A percentile compares a stretch with the other conserved stretches of the same genome.
Evolutionary conservation across 2,888 invertebrate species (phyloP).

Genomic region (Escarpia spicata): DNA sequence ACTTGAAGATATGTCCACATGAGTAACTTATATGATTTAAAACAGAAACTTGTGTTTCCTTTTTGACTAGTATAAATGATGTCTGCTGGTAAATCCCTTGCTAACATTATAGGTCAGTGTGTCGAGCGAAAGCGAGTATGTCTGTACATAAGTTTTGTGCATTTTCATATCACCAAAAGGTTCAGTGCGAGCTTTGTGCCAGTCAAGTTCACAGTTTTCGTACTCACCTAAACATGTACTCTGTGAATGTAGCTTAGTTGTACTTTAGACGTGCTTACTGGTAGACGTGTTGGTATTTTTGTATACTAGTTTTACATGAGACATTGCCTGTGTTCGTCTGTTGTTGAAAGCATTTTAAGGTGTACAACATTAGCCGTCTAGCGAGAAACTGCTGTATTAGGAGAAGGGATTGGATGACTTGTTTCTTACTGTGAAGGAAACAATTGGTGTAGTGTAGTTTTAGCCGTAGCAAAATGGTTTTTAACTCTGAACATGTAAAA

Average conservation of each 20-base stretch:
- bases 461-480: not conserved
- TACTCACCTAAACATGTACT: not conserved
- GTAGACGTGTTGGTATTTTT: slow-evolving; percentile 13
- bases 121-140: not conserved
- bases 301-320: slow-evolving; percentile 13
- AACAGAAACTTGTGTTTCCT: too few relatives aligned
- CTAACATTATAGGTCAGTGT: not conserved
- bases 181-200: not conserved
- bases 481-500: not conserved
- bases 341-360: slow-evolving; percentile 6
- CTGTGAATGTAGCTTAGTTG: not conserved
- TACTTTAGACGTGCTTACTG: not conserved
- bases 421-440: not conserved
- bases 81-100: not conserved
- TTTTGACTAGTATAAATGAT: not conserved
- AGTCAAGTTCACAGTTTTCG: not conserved
- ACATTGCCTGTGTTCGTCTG: not conserved
- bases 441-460: not conserved
- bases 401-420: not conserved
- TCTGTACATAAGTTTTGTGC: not conserved
- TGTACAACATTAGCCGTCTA: not conserved
- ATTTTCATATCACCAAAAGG: slow-evolving; percentile 8
- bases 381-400: not conserved
- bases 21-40: too few relatives aligned
- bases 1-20: too few relatives aligned